A percentile compares a stretch with the other conserved stretches of the same genome.
These are phyloP conservation scores for Perca fluviatilis DNA, from an alignment of 2,113 vertebrate species.

Conservation along the genomic window DNA sequence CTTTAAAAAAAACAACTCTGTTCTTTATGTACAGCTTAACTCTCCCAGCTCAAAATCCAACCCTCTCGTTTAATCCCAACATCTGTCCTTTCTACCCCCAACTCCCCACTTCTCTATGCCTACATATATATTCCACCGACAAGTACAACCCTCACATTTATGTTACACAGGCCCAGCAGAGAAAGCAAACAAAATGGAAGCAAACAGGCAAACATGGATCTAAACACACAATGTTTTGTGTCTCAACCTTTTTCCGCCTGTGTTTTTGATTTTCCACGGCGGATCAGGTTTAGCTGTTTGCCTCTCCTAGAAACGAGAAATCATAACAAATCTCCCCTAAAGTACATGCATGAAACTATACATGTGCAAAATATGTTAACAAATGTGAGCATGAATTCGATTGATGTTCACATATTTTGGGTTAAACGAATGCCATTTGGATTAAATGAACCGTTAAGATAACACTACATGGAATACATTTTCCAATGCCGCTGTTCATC, in stretches of 20 bases:
- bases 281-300: constrained; percentile 60
- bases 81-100: constrained; percentile 53
- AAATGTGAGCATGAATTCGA: background rate
- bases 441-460: constrained; percentile 48
- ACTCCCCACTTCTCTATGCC: constrained; percentile 26
- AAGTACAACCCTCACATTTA: constrained; percentile 43
- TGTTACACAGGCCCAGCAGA: constrained; percentile 38
- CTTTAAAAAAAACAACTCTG: constrained; percentile 1
- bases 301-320: constrained; percentile 39
- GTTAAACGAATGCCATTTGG: constrained; percentile 43
- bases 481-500: background rate
- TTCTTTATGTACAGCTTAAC: constrained; percentile 46
- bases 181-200: constrained; percentile 58
- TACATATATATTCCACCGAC: constrained; percentile 23
- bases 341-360: constrained; percentile 7
- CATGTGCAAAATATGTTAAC: constrained; percentile 40
- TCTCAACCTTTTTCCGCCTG: constrained; percentile 46
- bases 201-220: constrained; percentile 53
- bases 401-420: constrained; percentile 34
- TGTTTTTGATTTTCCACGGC: constrained; percentile 58
- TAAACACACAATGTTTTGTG: constrained; percentile 66
- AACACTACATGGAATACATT: constrained; percentile 24
- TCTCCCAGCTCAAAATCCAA: constrained; percentile 49
- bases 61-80: constrained; percentile 57
- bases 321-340: constrained; percentile 53